Base-by-base conservation (phyloP, 2,888 invertebrate genomes). In the Microctonus aethiopoides region DNA sequence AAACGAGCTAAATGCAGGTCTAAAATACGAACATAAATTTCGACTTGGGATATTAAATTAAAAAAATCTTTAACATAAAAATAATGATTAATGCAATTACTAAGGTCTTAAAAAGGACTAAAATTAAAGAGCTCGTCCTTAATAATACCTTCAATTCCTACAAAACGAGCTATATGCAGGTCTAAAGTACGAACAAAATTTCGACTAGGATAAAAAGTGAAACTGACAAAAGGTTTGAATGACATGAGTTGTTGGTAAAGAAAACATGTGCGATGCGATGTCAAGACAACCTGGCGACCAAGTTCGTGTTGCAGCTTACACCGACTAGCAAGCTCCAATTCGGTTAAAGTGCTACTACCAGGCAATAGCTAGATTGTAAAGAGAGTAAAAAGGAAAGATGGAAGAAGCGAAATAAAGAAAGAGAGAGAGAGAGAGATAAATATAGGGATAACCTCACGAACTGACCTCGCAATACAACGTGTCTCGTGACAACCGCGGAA, bases 261-360 rank as follows among this genome's bases (percentile, higher is more conserved):
- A n/a, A 39, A 36, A 51, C 29, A 52, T 24, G 26, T 51, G 16
- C 16, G 26, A 54, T 46, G 34, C 63, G 26, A 46, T 72, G 54
- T 67, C 46, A 41, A 67, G 46, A 61, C 41, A 71, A 71, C 11
- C n/a, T 64, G 51, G 34, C 57, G 32, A 34, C 32, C 7, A 32
- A 56, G 54, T 57, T 64, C 68, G 68, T 64, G 69, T 61, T 64
- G 57, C 46, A 34, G 68, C 39, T 56, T 69, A 67, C 41, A 67
- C 51, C 39, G 59, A 60, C 51, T 46, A 46, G 36, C 22, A 41
- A 41, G 36, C n/a, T 71, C 68, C 69, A 64, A 59, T 70, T 66
- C 46, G 24, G 36, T 36, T 34, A 52, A 51, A 75, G 74, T 68
- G 74, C 71, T 70, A 71, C 73, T 20, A 9, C 66, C 59, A 60